Percentiles rank a stretch among this genome's conserved stretches.
These are phyloP conservation scores for Neostethus bicornis DNA, from an alignment of 2,797 vertebrate species.

Conservation along the genomic window DNA sequence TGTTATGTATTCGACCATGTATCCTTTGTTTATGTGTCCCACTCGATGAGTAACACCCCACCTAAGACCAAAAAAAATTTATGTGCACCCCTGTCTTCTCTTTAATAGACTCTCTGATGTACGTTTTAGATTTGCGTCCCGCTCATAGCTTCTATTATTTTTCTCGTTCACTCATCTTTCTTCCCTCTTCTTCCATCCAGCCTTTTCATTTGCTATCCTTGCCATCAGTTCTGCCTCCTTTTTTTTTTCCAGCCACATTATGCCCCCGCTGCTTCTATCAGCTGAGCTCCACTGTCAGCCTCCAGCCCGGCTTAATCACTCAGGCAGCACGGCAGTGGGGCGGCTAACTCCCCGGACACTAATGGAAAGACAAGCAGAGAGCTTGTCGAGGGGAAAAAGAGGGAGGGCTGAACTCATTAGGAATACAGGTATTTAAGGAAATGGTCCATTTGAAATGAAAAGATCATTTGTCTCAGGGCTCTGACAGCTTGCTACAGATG, in stretches of 20 bases:
- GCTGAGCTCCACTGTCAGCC: slow-evolving; percentile 81
- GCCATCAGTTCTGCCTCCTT: slow-evolving; percentile 36
- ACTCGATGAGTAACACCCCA: no score
- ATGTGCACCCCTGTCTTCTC: no score
- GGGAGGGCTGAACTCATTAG: slow-evolving; percentile 75
- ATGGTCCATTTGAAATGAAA: slow-evolving; percentile 82
- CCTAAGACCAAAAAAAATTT: no score
- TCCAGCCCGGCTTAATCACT: slow-evolving; percentile 85
- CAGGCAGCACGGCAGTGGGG: slow-evolving; percentile 73
- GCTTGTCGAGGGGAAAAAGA: slow-evolving; percentile 49
- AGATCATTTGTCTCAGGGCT: slow-evolving; percentile 78
- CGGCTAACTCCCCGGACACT: slow-evolving; percentile 75
- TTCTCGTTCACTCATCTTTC: slow-evolving; percentile 1
- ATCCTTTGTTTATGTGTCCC: no score
- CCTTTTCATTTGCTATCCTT: slow-evolving; percentile 54
- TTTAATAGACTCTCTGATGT: background rate
- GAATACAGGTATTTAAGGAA: slow-evolving; percentile 85
- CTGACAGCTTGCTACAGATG: slow-evolving; percentile 47
- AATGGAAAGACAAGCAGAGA: slow-evolving; percentile 78
- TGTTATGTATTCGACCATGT: no score
- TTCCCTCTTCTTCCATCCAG: slow-evolving; percentile 21
- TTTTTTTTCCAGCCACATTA: slow-evolving; percentile 44
- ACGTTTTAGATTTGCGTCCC: slow-evolving; percentile 15
- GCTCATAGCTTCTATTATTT: background rate
- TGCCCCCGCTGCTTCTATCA: slow-evolving; percentile 66